Conservation (phyloP, 1,140 invertebrate genomes). For the Bombus superbus region DNA sequence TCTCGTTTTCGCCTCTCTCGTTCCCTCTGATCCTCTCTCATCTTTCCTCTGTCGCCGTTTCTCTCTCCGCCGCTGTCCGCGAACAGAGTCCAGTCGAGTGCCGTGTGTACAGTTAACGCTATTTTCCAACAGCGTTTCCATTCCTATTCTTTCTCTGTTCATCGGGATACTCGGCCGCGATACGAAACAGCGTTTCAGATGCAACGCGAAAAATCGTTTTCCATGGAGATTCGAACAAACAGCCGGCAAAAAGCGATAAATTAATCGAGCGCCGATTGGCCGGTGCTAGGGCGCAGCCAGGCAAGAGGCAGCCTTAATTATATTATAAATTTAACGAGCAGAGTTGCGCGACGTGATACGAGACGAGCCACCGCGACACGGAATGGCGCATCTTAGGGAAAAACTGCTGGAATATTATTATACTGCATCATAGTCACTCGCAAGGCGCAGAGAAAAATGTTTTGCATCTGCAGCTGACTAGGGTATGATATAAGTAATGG, state of each 20-base stretch:
- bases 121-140: constrained; percentile 55
- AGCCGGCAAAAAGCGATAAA: not conserved
- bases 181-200: not conserved
- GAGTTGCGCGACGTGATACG: no score
- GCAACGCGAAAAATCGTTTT: constrained; percentile 16
- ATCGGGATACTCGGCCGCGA: not conserved
- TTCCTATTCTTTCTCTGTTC: constrained; percentile 21
- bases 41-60: not conserved
- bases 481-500: constrained; percentile 66
- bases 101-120: constrained; percentile 64
- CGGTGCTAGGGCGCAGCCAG: no score
- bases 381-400: constrained; percentile 36
- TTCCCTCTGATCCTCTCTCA: not conserved
- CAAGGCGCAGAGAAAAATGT: constrained; percentile 67
- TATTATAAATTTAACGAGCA: not conserved
- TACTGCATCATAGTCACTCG: constrained; percentile 68
- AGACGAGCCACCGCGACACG: not conserved
- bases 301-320: not conserved
- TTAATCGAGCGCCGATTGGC: not conserved
- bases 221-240: not conserved
- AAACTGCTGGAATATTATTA: constrained; percentile 67
- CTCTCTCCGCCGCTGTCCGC: not conserved
- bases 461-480: constrained; percentile 70
- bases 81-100: constrained; percentile 57
- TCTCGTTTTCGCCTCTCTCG: constrained; percentile 38